Evolutionary conservation across 2,888 invertebrate genomes (phyloP).

Genomic region (Microctonus brassicae): DNA sequence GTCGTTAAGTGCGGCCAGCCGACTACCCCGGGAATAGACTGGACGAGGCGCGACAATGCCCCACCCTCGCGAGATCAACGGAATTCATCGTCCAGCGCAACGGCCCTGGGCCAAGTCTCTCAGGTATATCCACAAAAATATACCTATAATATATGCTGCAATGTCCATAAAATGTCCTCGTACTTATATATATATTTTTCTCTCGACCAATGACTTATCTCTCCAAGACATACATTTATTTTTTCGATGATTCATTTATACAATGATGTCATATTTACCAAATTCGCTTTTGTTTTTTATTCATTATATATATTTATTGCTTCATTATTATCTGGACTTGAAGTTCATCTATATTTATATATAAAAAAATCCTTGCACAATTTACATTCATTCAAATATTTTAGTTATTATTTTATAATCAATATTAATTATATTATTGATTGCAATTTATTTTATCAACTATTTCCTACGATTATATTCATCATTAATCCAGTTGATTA

Average conservation of each 20-base stretch:
- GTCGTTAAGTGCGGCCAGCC: conserved; percentile 61
- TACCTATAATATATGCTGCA: no score
- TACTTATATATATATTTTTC: neutral
- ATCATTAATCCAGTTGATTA: no score
- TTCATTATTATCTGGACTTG: neutral
- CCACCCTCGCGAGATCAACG: conserved; percentile 56
- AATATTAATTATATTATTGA: no score
- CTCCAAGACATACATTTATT: neutral
- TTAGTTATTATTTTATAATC: no score
- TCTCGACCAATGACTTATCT: neutral
- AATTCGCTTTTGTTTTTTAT: neutral
- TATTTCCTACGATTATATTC: no score
- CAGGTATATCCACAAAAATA: conserved; percentile 54
- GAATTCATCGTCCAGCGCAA: conserved; percentile 57
- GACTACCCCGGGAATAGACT: conserved; percentile 62
- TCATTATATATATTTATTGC: neutral
- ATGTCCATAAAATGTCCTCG: no score
- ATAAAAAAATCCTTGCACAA: no score
- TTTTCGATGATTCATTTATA: neutral
- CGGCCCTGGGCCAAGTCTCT: conserved; percentile 56
- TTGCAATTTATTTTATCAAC: no score
- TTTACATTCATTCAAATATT: no score
- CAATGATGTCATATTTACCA: neutral
- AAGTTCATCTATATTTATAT: no score
- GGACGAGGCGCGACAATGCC: conserved; percentile 61